These are phyloP conservation scores for Agraylea sexmaculata DNA, from an alignment of 1,140 invertebrate genomes.

Conservation along the genomic window DNA sequence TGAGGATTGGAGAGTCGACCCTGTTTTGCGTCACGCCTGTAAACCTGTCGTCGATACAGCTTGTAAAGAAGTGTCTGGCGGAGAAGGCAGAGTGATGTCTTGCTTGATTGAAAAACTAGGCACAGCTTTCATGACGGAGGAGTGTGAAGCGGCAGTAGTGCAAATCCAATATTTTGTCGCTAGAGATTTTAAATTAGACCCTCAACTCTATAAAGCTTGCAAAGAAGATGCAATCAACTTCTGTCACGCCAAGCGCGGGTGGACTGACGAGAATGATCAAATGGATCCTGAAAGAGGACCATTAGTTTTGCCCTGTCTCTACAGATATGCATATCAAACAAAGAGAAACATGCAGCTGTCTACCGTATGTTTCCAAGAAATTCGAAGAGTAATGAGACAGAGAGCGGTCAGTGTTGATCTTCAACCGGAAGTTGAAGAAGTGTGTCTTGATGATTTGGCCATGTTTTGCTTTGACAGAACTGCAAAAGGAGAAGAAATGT, in stretches of 20 bases:
- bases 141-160: slow-evolving; percentile 82
- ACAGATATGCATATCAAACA: slow-evolving; percentile 70
- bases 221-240: slow-evolving; percentile 70
- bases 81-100: slow-evolving; percentile 72
- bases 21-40: slow-evolving; percentile 75
- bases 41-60: slow-evolving; percentile 64
- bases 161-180: slow-evolving; percentile 97
- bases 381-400: slow-evolving; percentile 83
- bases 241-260: slow-evolving; percentile 70
- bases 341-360: slow-evolving; percentile 51
- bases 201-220: slow-evolving; percentile 78
- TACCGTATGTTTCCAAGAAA: slow-evolving; percentile 60
- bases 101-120: slow-evolving; percentile 90
- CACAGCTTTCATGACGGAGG: slow-evolving; percentile 68
- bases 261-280: slow-evolving; percentile 56
- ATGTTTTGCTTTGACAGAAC: slow-evolving; percentile 73
- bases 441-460: slow-evolving; percentile 77
- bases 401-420: slow-evolving; percentile 85
- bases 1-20: slow-evolving; percentile 87
- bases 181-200: slow-evolving; percentile 87
- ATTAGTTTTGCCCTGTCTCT: slow-evolving; percentile 84
- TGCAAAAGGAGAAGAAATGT: slow-evolving; percentile 76
- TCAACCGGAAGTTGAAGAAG: slow-evolving; percentile 85
- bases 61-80: slow-evolving; percentile 54
- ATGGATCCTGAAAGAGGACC: slow-evolving; percentile 61